Base-by-base conservation (phyloP, 2,888 invertebrate species). In the Dicycla oo region DNA sequence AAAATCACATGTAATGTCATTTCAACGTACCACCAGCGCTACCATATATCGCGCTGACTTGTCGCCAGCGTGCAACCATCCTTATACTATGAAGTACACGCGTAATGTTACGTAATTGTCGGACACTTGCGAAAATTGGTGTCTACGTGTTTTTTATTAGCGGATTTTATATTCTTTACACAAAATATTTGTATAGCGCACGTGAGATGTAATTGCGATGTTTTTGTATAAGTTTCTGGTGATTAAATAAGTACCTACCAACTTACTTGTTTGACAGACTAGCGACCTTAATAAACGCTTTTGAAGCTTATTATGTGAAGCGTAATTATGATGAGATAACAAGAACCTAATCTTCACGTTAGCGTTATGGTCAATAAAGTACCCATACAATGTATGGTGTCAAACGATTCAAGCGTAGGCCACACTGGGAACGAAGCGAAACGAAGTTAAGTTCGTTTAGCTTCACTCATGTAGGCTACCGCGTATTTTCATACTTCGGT, bases 41-140 rank as follows among this genome's bases (percentile, higher is more conserved):
- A 4, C 4, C 30, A 30, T 15, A 40, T 30, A n/a, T 5, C 20
- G 8, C 18, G 5, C 18, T 23, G 13, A 6, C 34, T 6, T 3
- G 10, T 49, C 49, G 26, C 20, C 3, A 26, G 13, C 69, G 47
- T 69, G 53, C 15, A 26, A 49, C 43, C 18, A 30, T 26, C 56
- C 53, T 73, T 58, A 74, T 45, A 56, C 43, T 47, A 54, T 26
- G 47, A 64, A 40, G 54, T 69, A 74, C 63, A 68, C 67, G 65
- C 81, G 70, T 83, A 78, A 78, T 75, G 15, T 87, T 87, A 85
- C 82, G 75, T 84, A 88, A 89, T 78, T 73, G 67, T 68, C 66
- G 62, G 70, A 62, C 61, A 84, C 81, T 86, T 86, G 84, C 73
- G 85, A 87, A 86, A 86, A 89, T 82, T 78, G 68, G 67, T 75